These are phyloP conservation scores for Neoarius graeffei DNA, from an alignment of 2,113 vertebrate species.

Conservation along the genomic window DNA sequence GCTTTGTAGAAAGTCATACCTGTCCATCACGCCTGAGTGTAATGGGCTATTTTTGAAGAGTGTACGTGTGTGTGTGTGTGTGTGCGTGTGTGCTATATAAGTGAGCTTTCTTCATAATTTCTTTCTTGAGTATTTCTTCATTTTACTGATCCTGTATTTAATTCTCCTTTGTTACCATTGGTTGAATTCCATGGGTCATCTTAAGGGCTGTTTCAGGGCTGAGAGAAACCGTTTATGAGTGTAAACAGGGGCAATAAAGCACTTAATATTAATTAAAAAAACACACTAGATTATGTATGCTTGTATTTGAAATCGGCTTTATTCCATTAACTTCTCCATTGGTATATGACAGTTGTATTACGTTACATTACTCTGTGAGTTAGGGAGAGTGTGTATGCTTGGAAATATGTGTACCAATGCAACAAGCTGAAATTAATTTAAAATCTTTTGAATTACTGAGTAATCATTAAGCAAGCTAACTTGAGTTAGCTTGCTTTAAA, in stretches of 20 bases:
- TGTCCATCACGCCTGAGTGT: background rate
- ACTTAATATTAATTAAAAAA: background rate
- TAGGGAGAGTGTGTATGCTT: too few relatives aligned
- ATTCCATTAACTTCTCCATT: background rate
- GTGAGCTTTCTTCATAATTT: background rate
- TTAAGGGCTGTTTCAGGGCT: background rate
- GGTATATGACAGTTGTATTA: background rate
- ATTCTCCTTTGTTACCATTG: background rate
- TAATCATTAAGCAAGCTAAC: background rate
- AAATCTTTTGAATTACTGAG: background rate
- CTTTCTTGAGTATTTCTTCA: background rate
- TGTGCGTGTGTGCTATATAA: background rate
- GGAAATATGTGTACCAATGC: background rate
- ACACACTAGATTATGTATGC: background rate
- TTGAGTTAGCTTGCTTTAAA: background rate
- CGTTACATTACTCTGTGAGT: background rate
- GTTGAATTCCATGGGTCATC: background rate
- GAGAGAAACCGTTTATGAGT: background rate
- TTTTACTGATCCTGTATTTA: too few relatives aligned
- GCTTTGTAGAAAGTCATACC: constrained; percentile 17
- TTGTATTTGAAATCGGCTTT: background rate
- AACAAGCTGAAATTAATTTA: background rate
- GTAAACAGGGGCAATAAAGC: too few relatives aligned
- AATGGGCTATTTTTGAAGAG: background rate
- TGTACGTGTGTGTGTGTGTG: background rate